Evolutionary conservation across 1,140 invertebrate species (phyloP).

Genomic region (Saccostrea glomerata): DNA sequence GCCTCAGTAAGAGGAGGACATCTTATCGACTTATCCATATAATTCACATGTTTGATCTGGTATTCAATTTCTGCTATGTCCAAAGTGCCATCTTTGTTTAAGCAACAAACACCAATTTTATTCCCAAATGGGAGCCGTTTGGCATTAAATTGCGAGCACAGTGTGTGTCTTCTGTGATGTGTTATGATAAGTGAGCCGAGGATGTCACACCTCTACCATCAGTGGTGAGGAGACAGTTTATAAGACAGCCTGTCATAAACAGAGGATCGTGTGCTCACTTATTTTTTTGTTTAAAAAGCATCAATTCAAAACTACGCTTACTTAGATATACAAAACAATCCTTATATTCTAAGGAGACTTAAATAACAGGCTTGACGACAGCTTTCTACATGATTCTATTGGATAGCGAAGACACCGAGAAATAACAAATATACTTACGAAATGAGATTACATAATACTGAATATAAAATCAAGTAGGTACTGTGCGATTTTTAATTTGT

Average conservation of each 20-base stretch:
- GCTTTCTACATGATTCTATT: not conserved
- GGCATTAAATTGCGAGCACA: not conserved
- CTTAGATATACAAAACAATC: no score
- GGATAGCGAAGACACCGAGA: not conserved
- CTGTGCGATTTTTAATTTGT: not conserved
- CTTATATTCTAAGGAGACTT: no score
- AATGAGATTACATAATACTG: not conserved
- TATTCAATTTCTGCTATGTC: not conserved
- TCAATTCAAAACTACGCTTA: no score
- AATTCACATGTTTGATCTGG: not conserved
- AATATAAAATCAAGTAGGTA: not conserved
- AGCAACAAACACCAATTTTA: slow-evolving; percentile 7
- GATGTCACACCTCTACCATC: not conserved
- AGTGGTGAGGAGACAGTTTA: not conserved
- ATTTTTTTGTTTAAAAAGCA: not conserved
- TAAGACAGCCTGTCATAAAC: not conserved
- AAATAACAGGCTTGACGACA: not conserved
- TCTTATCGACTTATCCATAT: not conserved
- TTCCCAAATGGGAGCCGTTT: not conserved
- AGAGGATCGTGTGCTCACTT: not conserved
- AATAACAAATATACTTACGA: not conserved
- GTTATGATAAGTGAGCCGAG: not conserved
- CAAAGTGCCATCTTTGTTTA: slow-evolving; percentile 3
- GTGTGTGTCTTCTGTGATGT: not conserved
- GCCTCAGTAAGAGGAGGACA: not conserved